Evolutionary conservation across 1,140 invertebrate genomes (phyloP).

Genomic region (Rhizoglyphus robini): DNA sequence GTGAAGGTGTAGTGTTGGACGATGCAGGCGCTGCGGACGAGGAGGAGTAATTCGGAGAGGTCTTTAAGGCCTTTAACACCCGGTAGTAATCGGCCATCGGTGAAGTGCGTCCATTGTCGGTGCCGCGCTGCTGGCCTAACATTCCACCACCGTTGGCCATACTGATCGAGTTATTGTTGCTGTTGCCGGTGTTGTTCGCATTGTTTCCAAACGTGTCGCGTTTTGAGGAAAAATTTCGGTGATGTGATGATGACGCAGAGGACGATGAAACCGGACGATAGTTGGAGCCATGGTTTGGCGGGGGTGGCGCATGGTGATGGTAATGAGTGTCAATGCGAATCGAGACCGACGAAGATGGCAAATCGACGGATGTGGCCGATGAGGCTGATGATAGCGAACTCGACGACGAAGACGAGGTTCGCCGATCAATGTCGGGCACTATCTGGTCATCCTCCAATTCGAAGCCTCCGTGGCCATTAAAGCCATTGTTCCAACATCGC

Average conservation of each 20-base stretch:
- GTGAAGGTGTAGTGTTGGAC: neutral
- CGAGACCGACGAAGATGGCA: neutral
- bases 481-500: neutral
- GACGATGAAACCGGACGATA: neutral
- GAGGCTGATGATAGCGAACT: neutral
- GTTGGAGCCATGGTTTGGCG: neutral
- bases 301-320: neutral
- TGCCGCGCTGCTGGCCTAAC: no score
- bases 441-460: neutral
- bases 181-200: no score
- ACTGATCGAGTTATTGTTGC: neutral
- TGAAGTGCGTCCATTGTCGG: neutral
- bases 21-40: neutral
- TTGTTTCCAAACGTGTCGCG: no score
- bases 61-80: neutral
- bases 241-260: neutral
- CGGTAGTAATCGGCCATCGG: neutral
- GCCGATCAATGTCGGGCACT: conserved; percentile 10
- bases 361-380: neutral
- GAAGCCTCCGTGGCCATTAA: neutral
- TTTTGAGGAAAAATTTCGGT: no score
- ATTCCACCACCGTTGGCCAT: neutral
- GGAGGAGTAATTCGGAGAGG: no score
- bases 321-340: neutral
- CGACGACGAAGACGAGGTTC: neutral